These are phyloP conservation scores for Cottoperca gobio DNA, from an alignment of 2,797 vertebrate species.

Conservation along the genomic window DNA sequence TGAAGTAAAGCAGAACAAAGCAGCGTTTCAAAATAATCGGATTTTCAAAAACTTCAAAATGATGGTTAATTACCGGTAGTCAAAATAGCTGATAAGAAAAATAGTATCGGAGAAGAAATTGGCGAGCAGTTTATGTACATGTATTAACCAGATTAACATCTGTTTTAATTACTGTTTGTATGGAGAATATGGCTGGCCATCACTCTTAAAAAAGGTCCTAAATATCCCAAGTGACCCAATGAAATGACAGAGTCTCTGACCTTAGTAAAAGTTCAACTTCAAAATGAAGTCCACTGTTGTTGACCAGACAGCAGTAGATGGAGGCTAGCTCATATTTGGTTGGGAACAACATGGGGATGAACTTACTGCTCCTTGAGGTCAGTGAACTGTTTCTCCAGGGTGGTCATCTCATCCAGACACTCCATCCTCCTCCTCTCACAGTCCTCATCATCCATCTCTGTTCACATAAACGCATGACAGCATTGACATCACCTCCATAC, in stretches of 20 bases:
- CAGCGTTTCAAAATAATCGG: accelerated
- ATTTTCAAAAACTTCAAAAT: background rate
- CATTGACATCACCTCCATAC: slow-evolving; percentile 10
- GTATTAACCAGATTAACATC: background rate
- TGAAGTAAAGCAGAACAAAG: background rate
- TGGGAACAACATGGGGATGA: background rate
- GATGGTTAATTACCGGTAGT: background rate
- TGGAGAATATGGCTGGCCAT: background rate
- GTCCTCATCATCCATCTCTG: slow-evolving; percentile 99
- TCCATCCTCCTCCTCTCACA: slow-evolving; percentile 99
- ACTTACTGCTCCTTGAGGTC: slow-evolving; percentile 99
- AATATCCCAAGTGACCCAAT: background rate
- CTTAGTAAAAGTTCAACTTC: background rate
- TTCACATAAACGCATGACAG: slow-evolving; percentile 41
- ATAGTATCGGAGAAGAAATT: background rate
- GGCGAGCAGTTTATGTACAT: background rate
- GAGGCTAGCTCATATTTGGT: background rate
- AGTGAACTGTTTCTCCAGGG: slow-evolving; percentile 98
- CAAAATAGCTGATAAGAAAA: background rate
- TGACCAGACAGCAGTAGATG: background rate
- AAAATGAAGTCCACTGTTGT: no score
- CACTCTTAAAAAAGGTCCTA: background rate
- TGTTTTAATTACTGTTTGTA: background rate
- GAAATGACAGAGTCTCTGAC: background rate
- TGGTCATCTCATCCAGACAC: slow-evolving; percentile 99